Evolutionary conservation across 2,888 invertebrate genomes (phyloP).

Genomic region (Argyresthia goedartella): DNA sequence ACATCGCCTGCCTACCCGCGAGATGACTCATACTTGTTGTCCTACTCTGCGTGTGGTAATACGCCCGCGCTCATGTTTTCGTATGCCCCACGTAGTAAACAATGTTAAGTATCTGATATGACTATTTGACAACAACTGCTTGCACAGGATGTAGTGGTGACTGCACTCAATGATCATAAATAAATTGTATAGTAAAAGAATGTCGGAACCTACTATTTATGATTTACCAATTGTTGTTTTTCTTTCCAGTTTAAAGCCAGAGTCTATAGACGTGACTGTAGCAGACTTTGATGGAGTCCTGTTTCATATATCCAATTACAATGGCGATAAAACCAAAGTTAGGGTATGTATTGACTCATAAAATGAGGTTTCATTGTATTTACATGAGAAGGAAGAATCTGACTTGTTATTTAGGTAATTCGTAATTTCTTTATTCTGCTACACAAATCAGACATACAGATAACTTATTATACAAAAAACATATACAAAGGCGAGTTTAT

Average conservation of each 20-base stretch:
- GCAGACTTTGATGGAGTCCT: constrained; percentile 99
- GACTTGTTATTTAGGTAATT: neutral
- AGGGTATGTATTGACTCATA: constrained; percentile 76
- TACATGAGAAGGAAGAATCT: too few species aligned
- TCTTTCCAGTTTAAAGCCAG: constrained; percentile 88
- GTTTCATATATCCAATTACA: constrained; percentile 97
- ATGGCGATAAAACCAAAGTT: constrained; percentile 97
- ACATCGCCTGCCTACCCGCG: constrained; percentile 44
- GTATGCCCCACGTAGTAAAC: constrained; percentile 49
- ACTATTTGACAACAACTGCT: constrained; percentile 5
- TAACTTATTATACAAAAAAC: too few species aligned
- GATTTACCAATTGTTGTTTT: constrained; percentile 9
- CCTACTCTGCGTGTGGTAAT: constrained; percentile 47
- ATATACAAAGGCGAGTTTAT: too few species aligned
- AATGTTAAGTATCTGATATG: constrained; percentile 29
- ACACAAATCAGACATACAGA: too few species aligned
- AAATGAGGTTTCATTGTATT: neutral
- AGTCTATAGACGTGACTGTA: constrained; percentile 93
- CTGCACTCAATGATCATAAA: constrained; percentile 7
- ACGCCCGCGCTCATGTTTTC: constrained; percentile 52
- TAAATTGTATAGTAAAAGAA: constrained; percentile 17
- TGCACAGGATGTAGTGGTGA: constrained; percentile 1
- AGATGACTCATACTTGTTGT: constrained; percentile 57
- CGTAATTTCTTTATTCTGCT: too few species aligned
- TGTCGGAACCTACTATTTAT: constrained; percentile 8